Conservation (phyloP, 35 echinoderm and acorn worm genomes). For the Patiria miniata region DNA sequence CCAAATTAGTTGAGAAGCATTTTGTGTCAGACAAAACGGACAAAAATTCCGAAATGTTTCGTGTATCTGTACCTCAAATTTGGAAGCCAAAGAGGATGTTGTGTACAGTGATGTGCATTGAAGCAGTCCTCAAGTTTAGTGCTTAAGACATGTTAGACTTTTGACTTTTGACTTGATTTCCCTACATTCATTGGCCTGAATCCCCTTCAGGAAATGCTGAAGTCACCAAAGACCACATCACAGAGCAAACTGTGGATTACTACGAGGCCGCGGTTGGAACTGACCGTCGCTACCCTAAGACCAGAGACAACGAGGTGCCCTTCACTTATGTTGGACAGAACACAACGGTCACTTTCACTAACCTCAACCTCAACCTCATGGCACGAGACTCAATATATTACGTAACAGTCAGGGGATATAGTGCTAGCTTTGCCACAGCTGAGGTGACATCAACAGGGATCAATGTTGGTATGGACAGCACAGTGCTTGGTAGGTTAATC, state of each 20-base stretch:
- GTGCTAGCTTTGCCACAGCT: constrained; percentile 22
- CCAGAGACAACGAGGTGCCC: constrained; percentile 38
- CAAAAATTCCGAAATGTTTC: too few relatives aligned
- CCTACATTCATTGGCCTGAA: too few relatives aligned
- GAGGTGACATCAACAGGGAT: constrained; percentile 58
- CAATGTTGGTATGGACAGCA: constrained; percentile 19
- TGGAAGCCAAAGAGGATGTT: too few relatives aligned
- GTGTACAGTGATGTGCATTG: too few relatives aligned
- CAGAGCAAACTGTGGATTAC: constrained; percentile 36
- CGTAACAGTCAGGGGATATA: constrained; percentile 43
- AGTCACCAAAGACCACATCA: neutral
- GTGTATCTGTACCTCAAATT: too few relatives aligned
- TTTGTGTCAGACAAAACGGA: too few relatives aligned
- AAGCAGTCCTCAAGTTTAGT: too few relatives aligned
- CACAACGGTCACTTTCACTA: constrained; percentile 30
- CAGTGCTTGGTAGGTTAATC: constrained; percentile 17
- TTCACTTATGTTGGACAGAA: constrained; percentile 51
- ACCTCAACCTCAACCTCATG: constrained; percentile 28
- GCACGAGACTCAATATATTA: constrained; percentile 30
- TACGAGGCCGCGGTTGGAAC: constrained; percentile 54
- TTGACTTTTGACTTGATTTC: too few relatives aligned
- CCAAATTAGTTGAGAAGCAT: too few relatives aligned
- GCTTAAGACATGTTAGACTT: too few relatives aligned
- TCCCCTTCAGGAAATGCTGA: constrained; percentile 15
- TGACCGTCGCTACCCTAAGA: constrained; percentile 57